Evolutionary conservation across 2,113 vertebrate species (phyloP).

Genomic region (Dasyprocta punctata): DNA sequence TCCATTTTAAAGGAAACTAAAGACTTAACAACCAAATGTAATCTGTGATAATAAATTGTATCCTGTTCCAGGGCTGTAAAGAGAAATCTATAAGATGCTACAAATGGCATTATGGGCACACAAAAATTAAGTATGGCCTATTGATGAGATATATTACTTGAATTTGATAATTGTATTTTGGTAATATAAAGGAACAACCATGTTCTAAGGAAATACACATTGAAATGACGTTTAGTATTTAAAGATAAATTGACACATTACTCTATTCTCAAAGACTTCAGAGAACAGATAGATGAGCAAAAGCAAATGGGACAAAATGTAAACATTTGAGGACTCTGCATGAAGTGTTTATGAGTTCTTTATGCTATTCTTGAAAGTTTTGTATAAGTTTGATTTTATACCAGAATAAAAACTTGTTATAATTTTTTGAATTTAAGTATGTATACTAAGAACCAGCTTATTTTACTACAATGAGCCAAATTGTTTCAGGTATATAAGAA

Average conservation of each 20-base stretch:
- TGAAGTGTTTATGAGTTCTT: background rate
- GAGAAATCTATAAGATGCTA: background rate
- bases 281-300: background rate
- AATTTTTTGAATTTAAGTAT: background rate
- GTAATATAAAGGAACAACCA: background rate
- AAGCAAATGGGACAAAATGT: conserved; percentile 10
- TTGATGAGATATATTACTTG: background rate
- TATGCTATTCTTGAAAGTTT: background rate
- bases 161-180: background rate
- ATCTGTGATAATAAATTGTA: background rate
- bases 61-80: background rate
- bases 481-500: background rate
- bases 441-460: background rate
- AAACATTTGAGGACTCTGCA: background rate
- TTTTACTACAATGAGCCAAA: background rate
- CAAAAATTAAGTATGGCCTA: background rate
- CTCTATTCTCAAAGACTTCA: background rate
- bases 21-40: background rate
- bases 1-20: conserved; percentile 43
- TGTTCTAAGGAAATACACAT: background rate
- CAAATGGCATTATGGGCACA: background rate
- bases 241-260: background rate
- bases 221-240: background rate
- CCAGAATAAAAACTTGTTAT: background rate
- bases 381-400: background rate